These are phyloP conservation scores for Platyscapa corneri DNA, from an alignment of 1,140 invertebrate genomes.

Conservation along the genomic window DNA sequence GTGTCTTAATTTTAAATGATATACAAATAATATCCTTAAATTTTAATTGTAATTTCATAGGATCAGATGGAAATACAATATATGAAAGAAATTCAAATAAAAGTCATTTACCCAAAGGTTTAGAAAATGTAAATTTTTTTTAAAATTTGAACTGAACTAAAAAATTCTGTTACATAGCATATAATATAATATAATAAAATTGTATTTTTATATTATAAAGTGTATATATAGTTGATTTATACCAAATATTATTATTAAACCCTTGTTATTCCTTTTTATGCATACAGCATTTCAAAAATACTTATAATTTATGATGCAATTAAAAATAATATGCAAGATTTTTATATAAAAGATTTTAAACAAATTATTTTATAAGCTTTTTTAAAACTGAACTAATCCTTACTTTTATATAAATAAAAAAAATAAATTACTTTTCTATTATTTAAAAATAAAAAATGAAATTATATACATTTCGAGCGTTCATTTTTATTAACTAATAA, in stretches of 20 bases:
- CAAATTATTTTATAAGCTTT: too few relatives aligned
- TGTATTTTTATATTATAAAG: too few relatives aligned
- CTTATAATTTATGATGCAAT: neutral
- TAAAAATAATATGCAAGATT: too few relatives aligned
- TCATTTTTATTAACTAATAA: too few relatives aligned
- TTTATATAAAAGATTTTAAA: too few relatives aligned
- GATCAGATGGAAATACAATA: constrained; percentile 75
- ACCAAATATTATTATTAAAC: neutral
- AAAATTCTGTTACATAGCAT: neutral
- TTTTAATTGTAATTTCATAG: constrained; percentile 68
- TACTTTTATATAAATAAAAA: too few relatives aligned
- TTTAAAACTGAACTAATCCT: too few relatives aligned
- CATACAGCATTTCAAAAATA: neutral
- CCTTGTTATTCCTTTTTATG: neutral
- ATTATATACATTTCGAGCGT: too few relatives aligned
- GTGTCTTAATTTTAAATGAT: neutral
- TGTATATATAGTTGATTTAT: neutral
- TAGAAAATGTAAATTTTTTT: constrained; percentile 79
- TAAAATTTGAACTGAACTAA: constrained; percentile 12
- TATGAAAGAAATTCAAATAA: constrained; percentile 74
- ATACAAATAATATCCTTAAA: neutral
- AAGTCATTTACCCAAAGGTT: constrained; percentile 79
- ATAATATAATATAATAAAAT: too few relatives aligned
- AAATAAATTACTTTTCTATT: too few relatives aligned
- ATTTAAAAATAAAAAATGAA: too few relatives aligned